Evolutionary conservation across 1,140 invertebrate genomes (phyloP), one percentile per base, ranked within the genome.

Genomic region (Doryteuthis pealeii): DNA sequence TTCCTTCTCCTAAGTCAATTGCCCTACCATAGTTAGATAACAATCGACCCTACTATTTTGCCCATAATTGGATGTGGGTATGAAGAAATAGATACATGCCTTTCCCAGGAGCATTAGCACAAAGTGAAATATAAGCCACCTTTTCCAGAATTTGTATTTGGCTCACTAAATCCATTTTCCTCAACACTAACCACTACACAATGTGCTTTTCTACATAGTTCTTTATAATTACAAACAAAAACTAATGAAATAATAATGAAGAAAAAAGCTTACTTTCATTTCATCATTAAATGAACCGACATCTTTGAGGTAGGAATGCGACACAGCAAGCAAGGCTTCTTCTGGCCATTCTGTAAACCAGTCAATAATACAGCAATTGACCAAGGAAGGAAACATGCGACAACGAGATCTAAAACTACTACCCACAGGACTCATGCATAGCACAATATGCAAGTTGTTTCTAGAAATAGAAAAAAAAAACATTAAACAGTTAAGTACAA

Each of bases 391-490:
- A 76, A 87, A 86, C 85, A 87, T 87, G 0, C 87, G 82, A 72
- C 87, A 88, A 12, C 86, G 78, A 69, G 87, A 92, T 90, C 93
- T 91, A 84, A 95, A 96, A 72, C 78, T 72, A 30, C 31, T 69
- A 3, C 54, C 54, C 78, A 94, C 92, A 2, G 94, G 93, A 80
- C 85, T 87, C 81, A 89, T 85, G 22, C 86, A 85, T 28, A 89
- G 75, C 3, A 88, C 86, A 14, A 89, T 82, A 78, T 89, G 87
- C 18, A 89, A 79, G 71, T 87, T 87, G 62, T 84, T 78, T 74
- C 92, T 87, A 22, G n/a, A n/a, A n/a, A n/a, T n/a, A 93, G 92
- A 73, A 93, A 90, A 76, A 93, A 90, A 79, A 95, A 91, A 71
- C 95, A 89, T 82, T 93, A 93, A 65, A 89, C 84, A 81, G 93